phyloP scores from a whole-genome alignment of 2,797 vertebrate species.

The Sebastes trivittatus region DNA sequence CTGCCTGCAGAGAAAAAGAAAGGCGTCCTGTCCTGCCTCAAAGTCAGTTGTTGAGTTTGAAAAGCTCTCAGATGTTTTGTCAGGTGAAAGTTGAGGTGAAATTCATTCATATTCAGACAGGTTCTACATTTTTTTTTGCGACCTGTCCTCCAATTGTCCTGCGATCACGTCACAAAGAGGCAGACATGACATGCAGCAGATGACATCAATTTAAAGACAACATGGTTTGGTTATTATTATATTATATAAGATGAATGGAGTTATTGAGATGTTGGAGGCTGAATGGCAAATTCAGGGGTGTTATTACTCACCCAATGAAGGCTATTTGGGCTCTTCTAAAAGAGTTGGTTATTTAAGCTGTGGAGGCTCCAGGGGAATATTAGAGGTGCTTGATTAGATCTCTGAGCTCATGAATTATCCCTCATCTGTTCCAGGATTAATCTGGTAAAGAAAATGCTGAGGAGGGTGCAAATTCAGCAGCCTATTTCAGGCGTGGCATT shows the following conservation, averaged over 20 bases:
- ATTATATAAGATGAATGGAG: neutral
- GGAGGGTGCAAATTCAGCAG: neutral
- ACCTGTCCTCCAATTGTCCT: neutral
- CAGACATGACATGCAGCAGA: neutral
- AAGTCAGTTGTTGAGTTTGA: neutral
- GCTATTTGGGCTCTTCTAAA: neutral
- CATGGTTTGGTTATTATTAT: neutral
- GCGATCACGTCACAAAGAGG: neutral
- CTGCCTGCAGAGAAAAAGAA: neutral
- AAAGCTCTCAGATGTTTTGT: slow-evolving; percentile 3
- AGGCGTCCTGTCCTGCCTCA: neutral
- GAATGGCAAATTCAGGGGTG: slow-evolving; percentile 1
- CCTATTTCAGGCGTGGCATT: neutral
- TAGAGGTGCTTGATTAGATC: slow-evolving; percentile 23
- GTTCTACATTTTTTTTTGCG: neutral
- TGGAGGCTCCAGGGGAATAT: slow-evolving; percentile 17
- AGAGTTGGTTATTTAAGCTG: slow-evolving; percentile 2
- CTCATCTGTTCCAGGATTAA: slow-evolving; percentile 18
- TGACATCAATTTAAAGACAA: neutral
- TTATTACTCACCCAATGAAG: slow-evolving; percentile 4
- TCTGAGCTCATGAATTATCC: slow-evolving; percentile 6
- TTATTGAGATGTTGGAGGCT: neutral
- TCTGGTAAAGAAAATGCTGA: slow-evolving; percentile 14
- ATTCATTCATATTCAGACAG: slow-evolving; percentile 2
- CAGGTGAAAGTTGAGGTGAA: slow-evolving; percentile 3